Evolutionary conservation across 2,797 vertebrate genomes (phyloP).

Genomic region (Ctenopoma multispine): DNA sequence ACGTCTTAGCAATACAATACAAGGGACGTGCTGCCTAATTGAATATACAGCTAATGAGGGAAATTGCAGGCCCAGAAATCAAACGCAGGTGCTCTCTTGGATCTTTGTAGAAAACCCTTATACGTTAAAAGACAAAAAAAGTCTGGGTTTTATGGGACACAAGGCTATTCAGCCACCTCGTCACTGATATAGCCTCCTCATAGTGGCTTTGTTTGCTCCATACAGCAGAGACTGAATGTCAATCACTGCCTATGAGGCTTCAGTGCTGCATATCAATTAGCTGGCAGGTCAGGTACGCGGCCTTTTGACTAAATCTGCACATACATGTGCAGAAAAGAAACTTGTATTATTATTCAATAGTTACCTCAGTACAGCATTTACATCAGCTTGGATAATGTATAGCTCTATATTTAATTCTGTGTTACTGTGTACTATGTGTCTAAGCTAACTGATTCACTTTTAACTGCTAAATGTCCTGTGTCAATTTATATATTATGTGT

Average conservation of each 20-base stretch:
- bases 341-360: conserved; percentile 12
- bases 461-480: no score
- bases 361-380: not conserved
- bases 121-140: conserved; percentile 60
- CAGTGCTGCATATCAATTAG: conserved; percentile 40
- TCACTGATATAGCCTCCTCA: conserved; percentile 40
- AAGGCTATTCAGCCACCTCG: conserved; percentile 44
- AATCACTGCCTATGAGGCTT: conserved; percentile 32
- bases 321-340: conserved; percentile 15
- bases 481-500: no score
- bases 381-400: not conserved
- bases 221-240: conserved; percentile 34
- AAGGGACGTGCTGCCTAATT: conserved; percentile 55
- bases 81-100: conserved; percentile 71
- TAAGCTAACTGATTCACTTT: conserved; percentile 25
- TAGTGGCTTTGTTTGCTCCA: conserved; percentile 44
- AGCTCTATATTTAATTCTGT: not conserved
- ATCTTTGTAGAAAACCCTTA: conserved; percentile 54
- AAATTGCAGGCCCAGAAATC: conserved; percentile 62
- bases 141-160: conserved; percentile 13
- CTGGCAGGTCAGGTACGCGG: conserved; percentile 30
- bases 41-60: conserved; percentile 70
- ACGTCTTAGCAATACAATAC: conserved; percentile 52
- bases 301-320: conserved; percentile 16
- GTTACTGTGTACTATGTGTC: not conserved